phyloP scores from a whole-genome alignment of 2,888 invertebrate genomes.

The Cheilosia vulpina region DNA sequence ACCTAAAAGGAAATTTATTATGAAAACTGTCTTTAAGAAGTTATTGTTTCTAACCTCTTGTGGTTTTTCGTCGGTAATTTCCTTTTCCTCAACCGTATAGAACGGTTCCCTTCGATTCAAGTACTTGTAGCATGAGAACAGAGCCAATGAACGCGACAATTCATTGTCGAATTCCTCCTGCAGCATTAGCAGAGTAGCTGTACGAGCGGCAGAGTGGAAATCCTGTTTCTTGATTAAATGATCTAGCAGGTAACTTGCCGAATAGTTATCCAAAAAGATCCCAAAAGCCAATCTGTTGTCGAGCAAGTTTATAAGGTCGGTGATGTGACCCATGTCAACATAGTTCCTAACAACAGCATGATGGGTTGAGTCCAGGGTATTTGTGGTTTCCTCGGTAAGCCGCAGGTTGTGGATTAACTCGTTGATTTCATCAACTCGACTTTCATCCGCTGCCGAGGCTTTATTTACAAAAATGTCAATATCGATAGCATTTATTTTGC shows the following conservation, averaged over 20 bases:
- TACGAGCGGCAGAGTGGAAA: conserved; percentile 89
- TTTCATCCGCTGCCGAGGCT: conserved; percentile 83
- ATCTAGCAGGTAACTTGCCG: conserved; percentile 92
- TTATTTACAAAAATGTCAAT: conserved; percentile 92
- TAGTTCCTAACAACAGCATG: conserved; percentile 90
- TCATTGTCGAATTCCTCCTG: conserved; percentile 93
- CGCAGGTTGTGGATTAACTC: conserved; percentile 90
- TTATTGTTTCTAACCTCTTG: conserved; percentile 76
- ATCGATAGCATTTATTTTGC: conserved; percentile 90
- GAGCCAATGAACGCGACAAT: conserved; percentile 87
- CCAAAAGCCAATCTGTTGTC: conserved; percentile 94
- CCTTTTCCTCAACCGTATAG: conserved; percentile 75
- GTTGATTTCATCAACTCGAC: conserved; percentile 89
- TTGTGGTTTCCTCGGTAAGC: conserved; percentile 88
- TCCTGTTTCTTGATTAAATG: conserved; percentile 88
- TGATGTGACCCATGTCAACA: conserved; percentile 80
- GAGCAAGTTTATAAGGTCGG: conserved; percentile 88
- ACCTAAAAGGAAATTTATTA: conserved; percentile 83
- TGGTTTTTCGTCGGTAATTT: conserved; percentile 81
- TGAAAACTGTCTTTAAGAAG: background rate
- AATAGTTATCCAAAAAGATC: conserved; percentile 93
- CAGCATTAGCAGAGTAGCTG: conserved; percentile 92
- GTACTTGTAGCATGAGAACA: conserved; percentile 91
- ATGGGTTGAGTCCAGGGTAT: conserved; percentile 90
- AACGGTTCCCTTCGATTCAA: conserved; percentile 84